phyloP scores from a whole-genome alignment of 2,797 vertebrate species.

The Calcarius lapponicus region DNA sequence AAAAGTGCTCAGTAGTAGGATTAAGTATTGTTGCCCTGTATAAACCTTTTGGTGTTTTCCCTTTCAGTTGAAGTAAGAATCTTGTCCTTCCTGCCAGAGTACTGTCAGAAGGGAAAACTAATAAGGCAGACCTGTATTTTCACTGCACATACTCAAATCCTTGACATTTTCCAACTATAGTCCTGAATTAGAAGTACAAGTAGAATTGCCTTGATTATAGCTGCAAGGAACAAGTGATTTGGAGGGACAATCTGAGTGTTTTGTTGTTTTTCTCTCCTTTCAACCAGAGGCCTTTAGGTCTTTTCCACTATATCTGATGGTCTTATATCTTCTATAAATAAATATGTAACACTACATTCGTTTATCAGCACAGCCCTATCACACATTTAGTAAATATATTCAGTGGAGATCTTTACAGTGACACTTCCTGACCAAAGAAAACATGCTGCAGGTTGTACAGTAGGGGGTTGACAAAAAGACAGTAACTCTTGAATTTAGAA shows the following conservation, averaged over 20 bases:
- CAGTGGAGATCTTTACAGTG: background rate
- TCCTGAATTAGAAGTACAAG: background rate
- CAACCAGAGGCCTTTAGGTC: background rate
- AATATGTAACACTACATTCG: accelerated
- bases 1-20: conserved; percentile 59
- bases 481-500: background rate
- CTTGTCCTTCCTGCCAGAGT: background rate
- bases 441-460: background rate
- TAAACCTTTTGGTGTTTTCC: background rate
- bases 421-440: background rate
- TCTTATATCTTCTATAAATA: background rate
- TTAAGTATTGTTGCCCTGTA: background rate
- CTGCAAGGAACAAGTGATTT: background rate
- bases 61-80: background rate
- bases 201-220: background rate
- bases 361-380: background rate
- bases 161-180: background rate
- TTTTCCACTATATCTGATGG: background rate
- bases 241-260: background rate
- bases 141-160: background rate
- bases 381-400: background rate
- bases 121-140: background rate
- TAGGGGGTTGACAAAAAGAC: background rate
- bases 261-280: background rate
- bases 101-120: background rate